Percentiles rank a stretch among this genome's conserved stretches.
Evolutionary conservation across 2,797 vertebrate genomes (phyloP).

Genomic region (Muraenolepis orangiensis): DNA sequence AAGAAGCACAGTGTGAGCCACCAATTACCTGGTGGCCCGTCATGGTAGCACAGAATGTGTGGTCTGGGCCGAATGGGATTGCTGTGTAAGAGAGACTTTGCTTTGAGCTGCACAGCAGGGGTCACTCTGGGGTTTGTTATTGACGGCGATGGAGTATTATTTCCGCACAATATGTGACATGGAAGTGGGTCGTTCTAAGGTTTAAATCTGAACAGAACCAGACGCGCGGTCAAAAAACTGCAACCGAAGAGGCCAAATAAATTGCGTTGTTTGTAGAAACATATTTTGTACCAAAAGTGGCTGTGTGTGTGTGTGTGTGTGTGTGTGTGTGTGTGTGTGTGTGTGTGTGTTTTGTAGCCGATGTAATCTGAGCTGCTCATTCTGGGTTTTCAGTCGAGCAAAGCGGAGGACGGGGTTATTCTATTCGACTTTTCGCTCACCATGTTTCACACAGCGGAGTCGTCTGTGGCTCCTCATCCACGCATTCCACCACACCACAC

Average conservation of each 20-base stretch:
- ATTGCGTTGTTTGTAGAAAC: neutral
- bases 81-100: neutral
- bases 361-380: neutral
- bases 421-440: neutral
- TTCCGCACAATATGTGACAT: neutral
- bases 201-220: neutral
- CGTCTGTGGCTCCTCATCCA: neutral
- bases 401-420: no score
- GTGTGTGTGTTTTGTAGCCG: neutral
- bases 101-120: conserved; percentile 21
- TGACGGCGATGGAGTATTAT: neutral
- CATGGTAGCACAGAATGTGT: conserved; percentile 6
- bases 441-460: neutral
- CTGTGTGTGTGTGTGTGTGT: no score
- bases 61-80: conserved; percentile 21
- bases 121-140: neutral
- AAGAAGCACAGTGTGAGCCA: no score
- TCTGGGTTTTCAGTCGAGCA: neutral
- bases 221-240: neutral
- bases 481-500: neutral
- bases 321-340: no score
- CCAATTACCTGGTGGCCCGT: no score
- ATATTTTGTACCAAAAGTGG: conserved; percentile 6
- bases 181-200: neutral
- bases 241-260: neutral